Base-by-base conservation (phyloP, 1,140 invertebrate genomes). In the Drosophila mayri region DNA sequence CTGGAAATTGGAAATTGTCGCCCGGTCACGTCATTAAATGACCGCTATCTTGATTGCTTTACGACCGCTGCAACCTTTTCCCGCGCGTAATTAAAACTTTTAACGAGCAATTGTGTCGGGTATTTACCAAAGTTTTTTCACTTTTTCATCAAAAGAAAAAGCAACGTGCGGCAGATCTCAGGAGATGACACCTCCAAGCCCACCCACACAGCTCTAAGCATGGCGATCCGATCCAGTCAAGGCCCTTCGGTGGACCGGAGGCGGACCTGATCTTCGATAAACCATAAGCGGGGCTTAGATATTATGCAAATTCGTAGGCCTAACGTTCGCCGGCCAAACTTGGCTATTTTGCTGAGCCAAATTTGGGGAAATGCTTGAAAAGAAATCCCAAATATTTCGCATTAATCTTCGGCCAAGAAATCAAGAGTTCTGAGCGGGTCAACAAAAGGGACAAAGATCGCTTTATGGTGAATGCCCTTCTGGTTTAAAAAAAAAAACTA, bases 1-100 rank as follows among this genome's bases (percentile, higher is more conserved):
- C 32, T 60, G 43, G 62, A 75, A 87, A 81, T 76, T 81, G 74
- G 54, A 86, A 79, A 73, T 59, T 79, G 66, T 79, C 68, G 60
- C 61, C 57, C 63, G 55, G 61, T 66, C 49, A 59, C 60, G 60
- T 62, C 75, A 78, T 77, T 78, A 78, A 77, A 77, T 30, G 63
- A 68, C 40, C 41, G 57, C 62, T 70, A 70, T 70, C 66, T 47
- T 79, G 47, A 79, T 79, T 72, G 47, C 49, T 60, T 77, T 71
- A 43, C 65, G 49, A 52, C 40, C 32, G 57, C 32, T 47, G 50
- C 41, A 59, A 58, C 58, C 32, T 40, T 32, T 76, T 65, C 30
- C 30, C 18, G 38, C n/a, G 60, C 41, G 58, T 72, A 87, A 79
- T 82, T 77, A 71, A 63, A 78, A 25, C 22, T 5, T 58, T 71